These are phyloP conservation scores for Nematopogon swammerdamellus DNA, from an alignment of 2,888 invertebrate species.

Conservation along the genomic window DNA sequence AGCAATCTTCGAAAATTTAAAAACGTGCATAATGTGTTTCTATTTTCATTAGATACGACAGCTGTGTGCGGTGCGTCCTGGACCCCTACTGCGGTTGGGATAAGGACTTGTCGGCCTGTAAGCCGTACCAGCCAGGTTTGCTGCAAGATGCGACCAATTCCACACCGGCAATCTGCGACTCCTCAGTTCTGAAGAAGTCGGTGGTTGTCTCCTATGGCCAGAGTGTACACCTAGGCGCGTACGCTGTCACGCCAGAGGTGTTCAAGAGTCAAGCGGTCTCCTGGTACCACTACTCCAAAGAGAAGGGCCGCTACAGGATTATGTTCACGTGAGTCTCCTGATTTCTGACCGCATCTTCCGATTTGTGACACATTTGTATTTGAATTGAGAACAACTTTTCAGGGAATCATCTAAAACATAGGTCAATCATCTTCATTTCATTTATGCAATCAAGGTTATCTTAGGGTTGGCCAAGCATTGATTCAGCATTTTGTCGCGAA, in stretches of 20 bases:
- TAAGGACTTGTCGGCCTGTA: conserved; percentile 55
- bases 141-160: conserved; percentile 61
- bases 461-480: too few species aligned
- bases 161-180: conserved; percentile 56
- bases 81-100: conserved; percentile 74
- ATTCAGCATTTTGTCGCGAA: too few species aligned
- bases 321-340: conserved; percentile 56
- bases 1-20: too few species aligned
- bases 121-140: conserved; percentile 53
- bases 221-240: conserved; percentile 58
- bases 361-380: too few species aligned
- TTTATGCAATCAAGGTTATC: too few species aligned
- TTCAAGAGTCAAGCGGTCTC: conserved; percentile 41
- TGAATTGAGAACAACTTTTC: too few species aligned
- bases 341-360: too few species aligned
- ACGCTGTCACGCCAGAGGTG: conserved; percentile 48
- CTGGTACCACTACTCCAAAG: conserved; percentile 54
- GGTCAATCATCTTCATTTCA: too few species aligned
- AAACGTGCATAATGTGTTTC: too few species aligned
- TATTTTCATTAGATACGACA: conserved; percentile 44
- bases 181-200: conserved; percentile 52
- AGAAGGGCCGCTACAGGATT: conserved; percentile 52
- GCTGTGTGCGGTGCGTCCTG: conserved; percentile 60
- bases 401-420: too few species aligned
- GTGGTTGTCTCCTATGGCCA: conserved; percentile 61